A percentile compares a stretch with the other conserved stretches of the same genome.
Conservation (phyloP, 2,888 invertebrate genomes). For the Meiosimyza decipiens region DNA sequence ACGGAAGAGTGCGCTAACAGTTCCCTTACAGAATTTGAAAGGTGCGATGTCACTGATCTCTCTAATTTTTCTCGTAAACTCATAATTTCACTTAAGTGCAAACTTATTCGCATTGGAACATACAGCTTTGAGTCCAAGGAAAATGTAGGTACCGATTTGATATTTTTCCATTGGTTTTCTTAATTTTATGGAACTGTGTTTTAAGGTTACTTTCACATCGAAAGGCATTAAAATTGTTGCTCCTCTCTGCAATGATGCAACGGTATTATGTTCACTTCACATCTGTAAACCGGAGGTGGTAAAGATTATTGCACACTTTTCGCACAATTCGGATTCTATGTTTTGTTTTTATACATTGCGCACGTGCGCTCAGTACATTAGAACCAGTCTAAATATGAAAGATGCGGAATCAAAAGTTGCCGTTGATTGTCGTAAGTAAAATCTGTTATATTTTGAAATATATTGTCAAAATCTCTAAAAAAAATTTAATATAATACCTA, state of each 20-base stretch:
- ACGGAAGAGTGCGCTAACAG: too few species aligned
- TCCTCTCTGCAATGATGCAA: slow-evolving; percentile 70
- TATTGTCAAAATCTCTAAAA: not conserved
- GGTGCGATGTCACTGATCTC: slow-evolving; percentile 68
- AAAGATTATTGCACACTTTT: slow-evolving; percentile 81
- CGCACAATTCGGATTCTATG: slow-evolving; percentile 76
- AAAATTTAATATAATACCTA: not conserved
- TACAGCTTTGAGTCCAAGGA: slow-evolving; percentile 82
- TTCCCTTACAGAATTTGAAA: slow-evolving; percentile 68
- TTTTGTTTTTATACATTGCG: slow-evolving; percentile 83
- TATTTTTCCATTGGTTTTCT: not conserved
- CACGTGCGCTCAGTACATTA: slow-evolving; percentile 75
- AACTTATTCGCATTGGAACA: slow-evolving; percentile 86
- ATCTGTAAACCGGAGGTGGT: slow-evolving; percentile 78
- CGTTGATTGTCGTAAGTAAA: slow-evolving; percentile 49
- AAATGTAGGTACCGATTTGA: slow-evolving; percentile 69
- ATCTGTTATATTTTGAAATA: not conserved
- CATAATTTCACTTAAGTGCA: slow-evolving; percentile 74
- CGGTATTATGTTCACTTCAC: slow-evolving; percentile 72
- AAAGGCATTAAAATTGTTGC: slow-evolving; percentile 74
- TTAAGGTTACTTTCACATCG: slow-evolving; percentile 70
- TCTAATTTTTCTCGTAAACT: slow-evolving; percentile 66
- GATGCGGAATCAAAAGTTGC: slow-evolving; percentile 40
- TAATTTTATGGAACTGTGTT: not conserved
- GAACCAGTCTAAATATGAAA: slow-evolving; percentile 77